phyloP scores from a whole-genome alignment of 2,113 vertebrate genomes.

The Tringa solitaria region DNA sequence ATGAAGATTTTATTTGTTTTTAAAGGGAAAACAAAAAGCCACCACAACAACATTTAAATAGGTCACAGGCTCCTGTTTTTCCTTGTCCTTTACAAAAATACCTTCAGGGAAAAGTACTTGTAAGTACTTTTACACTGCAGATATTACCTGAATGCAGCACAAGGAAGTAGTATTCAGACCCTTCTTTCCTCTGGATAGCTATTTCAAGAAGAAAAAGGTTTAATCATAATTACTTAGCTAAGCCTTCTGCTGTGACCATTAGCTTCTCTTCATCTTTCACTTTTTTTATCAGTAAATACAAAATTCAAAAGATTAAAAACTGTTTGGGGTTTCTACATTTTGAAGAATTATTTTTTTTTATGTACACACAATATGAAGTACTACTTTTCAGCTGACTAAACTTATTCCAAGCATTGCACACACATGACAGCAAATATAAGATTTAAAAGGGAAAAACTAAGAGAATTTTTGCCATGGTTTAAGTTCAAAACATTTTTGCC shows the following conservation, averaged over 20 bases:
- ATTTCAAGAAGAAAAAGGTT: background rate
- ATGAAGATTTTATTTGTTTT: background rate
- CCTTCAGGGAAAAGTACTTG: background rate
- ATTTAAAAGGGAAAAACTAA: background rate
- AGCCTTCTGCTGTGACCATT: background rate
- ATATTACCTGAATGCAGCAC: background rate
- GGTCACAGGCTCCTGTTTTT: background rate
- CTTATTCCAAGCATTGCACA: background rate
- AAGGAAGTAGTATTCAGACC: background rate
- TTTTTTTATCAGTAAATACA: background rate
- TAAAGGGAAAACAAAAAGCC: background rate
- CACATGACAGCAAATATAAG: background rate
- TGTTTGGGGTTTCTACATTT: background rate
- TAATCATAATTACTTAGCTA: background rate
- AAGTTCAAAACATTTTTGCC: background rate
- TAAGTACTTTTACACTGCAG: background rate
- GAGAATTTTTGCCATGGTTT: background rate
- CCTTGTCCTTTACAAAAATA: background rate
- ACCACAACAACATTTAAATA: background rate
- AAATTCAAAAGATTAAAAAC: background rate
- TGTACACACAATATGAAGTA: background rate
- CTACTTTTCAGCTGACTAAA: background rate
- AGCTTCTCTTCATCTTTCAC: background rate
- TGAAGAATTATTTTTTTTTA: background rate
- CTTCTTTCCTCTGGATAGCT: background rate